Percentiles rank a stretch among this genome's conserved stretches.
Evolutionary conservation across 2,888 invertebrate species (phyloP).

Genomic region (Idaea aversata): DNA sequence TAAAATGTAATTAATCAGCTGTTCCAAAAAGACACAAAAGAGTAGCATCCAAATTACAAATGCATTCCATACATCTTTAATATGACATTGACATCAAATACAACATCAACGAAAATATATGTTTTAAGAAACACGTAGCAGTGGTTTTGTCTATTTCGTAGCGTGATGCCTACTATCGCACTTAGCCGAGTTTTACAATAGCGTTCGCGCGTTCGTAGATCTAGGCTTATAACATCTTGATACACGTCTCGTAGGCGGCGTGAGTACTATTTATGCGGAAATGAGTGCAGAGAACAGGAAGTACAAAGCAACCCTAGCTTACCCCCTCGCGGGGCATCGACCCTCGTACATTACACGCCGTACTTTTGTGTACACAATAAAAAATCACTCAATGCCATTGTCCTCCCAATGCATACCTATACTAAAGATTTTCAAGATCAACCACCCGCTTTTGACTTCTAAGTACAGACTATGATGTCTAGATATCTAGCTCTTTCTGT

Average conservation of each 20-base stretch:
- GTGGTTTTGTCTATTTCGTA: neutral
- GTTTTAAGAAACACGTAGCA: neutral
- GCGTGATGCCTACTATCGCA: neutral
- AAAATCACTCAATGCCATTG: conserved; percentile 22
- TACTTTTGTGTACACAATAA: conserved; percentile 37
- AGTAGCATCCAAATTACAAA: neutral
- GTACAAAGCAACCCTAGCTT: conserved; percentile 70
- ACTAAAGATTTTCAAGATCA: conserved; percentile 13
- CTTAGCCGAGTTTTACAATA: neutral
- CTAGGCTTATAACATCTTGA: conserved; percentile 48
- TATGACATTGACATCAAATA: no score
- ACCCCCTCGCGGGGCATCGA: conserved; percentile 60
- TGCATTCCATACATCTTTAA: no score
- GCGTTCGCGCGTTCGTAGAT: conserved; percentile 27
- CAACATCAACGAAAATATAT: neutral
- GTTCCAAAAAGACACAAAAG: neutral
- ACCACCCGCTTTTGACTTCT: neutral
- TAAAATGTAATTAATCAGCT: neutral
- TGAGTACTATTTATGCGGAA: conserved; percentile 73
- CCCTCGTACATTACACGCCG: conserved; percentile 52
- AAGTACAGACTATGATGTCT: no score
- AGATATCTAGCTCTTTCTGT: no score
- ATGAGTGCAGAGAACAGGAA: conserved; percentile 76
- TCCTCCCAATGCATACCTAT: conserved; percentile 6
- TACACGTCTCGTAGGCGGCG: conserved; percentile 46